These are phyloP conservation scores for Bostrychus sinensis DNA, from an alignment of 2,113 vertebrate species.

Conservation along the genomic window DNA sequence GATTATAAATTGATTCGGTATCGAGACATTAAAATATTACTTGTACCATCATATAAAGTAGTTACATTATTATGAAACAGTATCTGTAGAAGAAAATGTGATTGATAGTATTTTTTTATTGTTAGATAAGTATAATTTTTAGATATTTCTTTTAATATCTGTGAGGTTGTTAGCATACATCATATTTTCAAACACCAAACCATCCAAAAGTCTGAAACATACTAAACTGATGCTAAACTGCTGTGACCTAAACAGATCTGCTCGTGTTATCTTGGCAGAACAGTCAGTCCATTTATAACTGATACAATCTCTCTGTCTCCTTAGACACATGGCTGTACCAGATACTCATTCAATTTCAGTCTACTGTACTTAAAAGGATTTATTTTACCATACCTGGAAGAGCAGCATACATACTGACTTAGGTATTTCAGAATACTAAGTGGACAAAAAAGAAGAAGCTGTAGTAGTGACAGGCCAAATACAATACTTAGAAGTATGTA, in stretches of 20 bases:
- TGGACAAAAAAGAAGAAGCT: not conserved
- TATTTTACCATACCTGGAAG: conserved; percentile 1
- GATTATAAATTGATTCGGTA: too few species aligned
- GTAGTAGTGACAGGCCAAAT: not conserved
- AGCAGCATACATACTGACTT: not conserved
- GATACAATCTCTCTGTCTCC: conserved; percentile 4
- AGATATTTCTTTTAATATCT: too few species aligned
- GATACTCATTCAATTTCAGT: conserved; percentile 7
- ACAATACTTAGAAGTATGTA: conserved; percentile 10
- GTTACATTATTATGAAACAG: too few species aligned
- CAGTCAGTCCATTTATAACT: conserved; percentile 1
- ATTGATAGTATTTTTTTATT: too few species aligned
- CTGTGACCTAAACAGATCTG: conserved; percentile 1
- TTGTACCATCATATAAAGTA: too few species aligned
- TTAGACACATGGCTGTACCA: conserved; percentile 3
- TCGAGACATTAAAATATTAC: too few species aligned
- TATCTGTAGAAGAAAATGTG: too few species aligned
- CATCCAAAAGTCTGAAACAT: not conserved
- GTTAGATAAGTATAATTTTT: too few species aligned
- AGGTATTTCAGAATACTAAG: not conserved
- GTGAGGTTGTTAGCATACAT: too few species aligned
- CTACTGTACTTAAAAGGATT: not conserved
- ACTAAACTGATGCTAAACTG: not conserved
- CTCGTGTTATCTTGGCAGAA: conserved; percentile 5
- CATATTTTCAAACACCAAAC: not conserved